Evolutionary conservation across 1,140 invertebrate species (phyloP).

Genomic region (Trichomalopsis sarcophagae): DNA sequence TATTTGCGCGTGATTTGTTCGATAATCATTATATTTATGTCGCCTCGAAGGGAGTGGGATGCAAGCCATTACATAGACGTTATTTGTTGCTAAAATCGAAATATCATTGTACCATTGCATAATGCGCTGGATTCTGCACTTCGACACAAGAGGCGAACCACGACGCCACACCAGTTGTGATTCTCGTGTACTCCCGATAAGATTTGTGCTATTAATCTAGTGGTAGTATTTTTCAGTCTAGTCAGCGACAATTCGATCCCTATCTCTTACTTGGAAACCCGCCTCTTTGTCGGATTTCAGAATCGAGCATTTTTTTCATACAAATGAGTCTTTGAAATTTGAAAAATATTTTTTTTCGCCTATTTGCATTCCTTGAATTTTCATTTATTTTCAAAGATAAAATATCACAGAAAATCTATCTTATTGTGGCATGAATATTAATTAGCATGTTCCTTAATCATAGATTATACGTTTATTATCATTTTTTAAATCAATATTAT

Average conservation of each 20-base stretch:
- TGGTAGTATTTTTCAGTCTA: neutral
- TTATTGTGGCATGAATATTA: neutral
- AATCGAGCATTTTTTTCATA: neutral
- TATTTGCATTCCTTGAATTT: neutral
- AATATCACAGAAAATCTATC: too few relatives aligned
- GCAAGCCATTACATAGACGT: neutral
- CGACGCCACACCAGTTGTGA: neutral
- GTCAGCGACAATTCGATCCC: neutral
- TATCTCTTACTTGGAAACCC: neutral
- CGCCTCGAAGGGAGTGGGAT: neutral
- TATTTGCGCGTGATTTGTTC: neutral
- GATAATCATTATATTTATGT: neutral
- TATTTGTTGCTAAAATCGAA: constrained; percentile 9
- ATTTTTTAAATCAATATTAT: neutral
- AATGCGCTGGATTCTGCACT: constrained; percentile 37
- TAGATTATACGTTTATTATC: too few relatives aligned
- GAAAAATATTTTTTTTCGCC: neutral
- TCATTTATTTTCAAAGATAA: neutral
- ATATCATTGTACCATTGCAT: constrained; percentile 33
- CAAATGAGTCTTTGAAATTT: constrained; percentile 22
- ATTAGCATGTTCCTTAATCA: neutral
- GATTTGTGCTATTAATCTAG: neutral
- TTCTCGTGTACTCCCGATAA: neutral
- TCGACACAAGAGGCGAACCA: neutral
- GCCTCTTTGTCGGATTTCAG: constrained; percentile 10